phyloP scores from a whole-genome alignment of 2,888 invertebrate species.

The Drosophila leonis region DNA sequence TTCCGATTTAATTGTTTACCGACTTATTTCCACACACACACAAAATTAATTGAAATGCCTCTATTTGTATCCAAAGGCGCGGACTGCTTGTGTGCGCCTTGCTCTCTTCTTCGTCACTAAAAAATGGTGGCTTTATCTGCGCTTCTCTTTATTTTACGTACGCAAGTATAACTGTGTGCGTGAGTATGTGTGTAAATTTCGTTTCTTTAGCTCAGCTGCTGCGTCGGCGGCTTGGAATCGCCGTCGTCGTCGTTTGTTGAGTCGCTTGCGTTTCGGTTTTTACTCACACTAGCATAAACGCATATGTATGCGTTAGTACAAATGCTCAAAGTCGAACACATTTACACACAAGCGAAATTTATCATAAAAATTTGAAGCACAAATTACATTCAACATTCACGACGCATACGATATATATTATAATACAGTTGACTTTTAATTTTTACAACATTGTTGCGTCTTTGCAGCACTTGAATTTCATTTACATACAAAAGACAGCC shows the following conservation, averaged over 20 bases:
- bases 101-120: conserved; percentile 39
- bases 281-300: conserved; percentile 58
- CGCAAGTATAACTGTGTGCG: conserved; percentile 27
- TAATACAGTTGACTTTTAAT: conserved; percentile 52
- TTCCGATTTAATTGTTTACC: conserved; percentile 6
- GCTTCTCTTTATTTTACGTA: conserved; percentile 52
- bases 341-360: conserved; percentile 53
- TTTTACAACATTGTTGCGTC: conserved; percentile 43
- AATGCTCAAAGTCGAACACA: conserved; percentile 47
- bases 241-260: conserved; percentile 48
- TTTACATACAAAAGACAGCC: conserved; percentile 32
- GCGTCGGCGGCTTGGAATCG: conserved; percentile 45
- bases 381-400: conserved; percentile 49
- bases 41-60: conserved; percentile 9
- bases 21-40: conserved; percentile 2
- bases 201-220: conserved; percentile 55
- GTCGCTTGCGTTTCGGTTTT: conserved; percentile 49
- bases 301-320: conserved; percentile 35
- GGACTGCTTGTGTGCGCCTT: conserved; percentile 27
- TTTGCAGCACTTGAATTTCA: conserved; percentile 36
- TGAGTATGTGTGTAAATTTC: conserved; percentile 28
- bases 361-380: conserved; percentile 46
- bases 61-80: conserved; percentile 46
- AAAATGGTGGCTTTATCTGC: conserved; percentile 66
- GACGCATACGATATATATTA: conserved; percentile 40